phyloP scores from a whole-genome alignment of 1,140 invertebrate genomes.

The Leptonema lineaticorne region DNA sequence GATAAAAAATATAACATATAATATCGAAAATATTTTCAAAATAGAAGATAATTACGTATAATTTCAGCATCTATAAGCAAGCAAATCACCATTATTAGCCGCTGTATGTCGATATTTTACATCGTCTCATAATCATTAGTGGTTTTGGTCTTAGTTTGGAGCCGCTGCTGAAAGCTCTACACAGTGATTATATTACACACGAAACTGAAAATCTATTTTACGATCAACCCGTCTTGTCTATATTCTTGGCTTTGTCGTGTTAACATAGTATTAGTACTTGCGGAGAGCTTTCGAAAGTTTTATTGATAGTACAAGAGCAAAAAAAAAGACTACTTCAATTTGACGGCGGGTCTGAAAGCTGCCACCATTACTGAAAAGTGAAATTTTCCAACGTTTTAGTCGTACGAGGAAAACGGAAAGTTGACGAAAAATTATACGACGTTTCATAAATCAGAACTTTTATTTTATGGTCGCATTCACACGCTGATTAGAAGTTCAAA shows the following conservation, averaged over 20 bases:
- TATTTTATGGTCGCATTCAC: constrained; percentile 1
- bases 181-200: neutral
- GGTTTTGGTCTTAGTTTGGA: neutral
- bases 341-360: too few relatives aligned
- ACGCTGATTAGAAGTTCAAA: constrained; percentile 19
- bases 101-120: neutral
- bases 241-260: neutral
- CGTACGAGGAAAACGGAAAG: neutral
- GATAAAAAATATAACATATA: too few relatives aligned
- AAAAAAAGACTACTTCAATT: neutral
- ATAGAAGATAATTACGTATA: too few relatives aligned
- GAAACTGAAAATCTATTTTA: neutral
- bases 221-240: neutral
- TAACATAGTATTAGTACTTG: too few relatives aligned
- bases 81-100: neutral
- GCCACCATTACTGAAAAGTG: neutral
- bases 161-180: neutral
- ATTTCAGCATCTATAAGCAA: too few relatives aligned
- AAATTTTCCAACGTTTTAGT: neutral
- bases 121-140: neutral
- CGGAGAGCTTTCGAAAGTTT: neutral
- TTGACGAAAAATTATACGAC: too few relatives aligned
- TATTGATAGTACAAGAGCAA: neutral
- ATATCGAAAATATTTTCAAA: too few relatives aligned
- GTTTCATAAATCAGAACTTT: constrained; percentile 16